Percentiles rank a stretch among this genome's conserved stretches.
These are phyloP conservation scores for Lycaon pictus DNA, from an alignment of 2,113 vertebrate genomes.

Conservation along the genomic window DNA sequence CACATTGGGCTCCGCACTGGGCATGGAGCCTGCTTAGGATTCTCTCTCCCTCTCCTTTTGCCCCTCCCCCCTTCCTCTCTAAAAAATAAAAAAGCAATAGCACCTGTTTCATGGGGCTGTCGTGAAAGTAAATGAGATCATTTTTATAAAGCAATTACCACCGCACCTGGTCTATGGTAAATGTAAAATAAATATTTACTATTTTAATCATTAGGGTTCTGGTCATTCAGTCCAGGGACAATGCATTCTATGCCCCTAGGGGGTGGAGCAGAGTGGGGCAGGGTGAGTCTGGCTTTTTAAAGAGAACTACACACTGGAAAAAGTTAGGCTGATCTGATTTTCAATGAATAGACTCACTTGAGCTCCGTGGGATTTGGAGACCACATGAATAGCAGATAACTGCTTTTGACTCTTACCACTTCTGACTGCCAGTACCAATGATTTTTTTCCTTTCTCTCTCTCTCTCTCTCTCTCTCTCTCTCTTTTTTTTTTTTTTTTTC, in stretches of 20 bases:
- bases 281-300: background rate
- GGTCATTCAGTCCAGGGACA: background rate
- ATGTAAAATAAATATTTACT: background rate
- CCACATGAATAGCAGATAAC: background rate
- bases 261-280: background rate
- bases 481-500: background rate
- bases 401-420: background rate
- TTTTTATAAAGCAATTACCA: slow-evolving; percentile 28
- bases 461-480: background rate
- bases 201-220: background rate
- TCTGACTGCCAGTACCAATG: background rate
- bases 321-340: slow-evolving; percentile 19
- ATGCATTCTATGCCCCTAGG: background rate
- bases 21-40: background rate
- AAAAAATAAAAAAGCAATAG: background rate
- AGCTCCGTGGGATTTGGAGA: background rate
- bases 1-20: background rate
- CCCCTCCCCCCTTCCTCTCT: background rate
- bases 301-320: background rate
- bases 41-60: background rate
- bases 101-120: background rate
- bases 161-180: background rate
- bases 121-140: slow-evolving; percentile 21
- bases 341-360: background rate
- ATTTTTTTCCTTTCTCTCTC: background rate